Evolutionary conservation across 2,797 vertebrate genomes (phyloP).

Genomic region (Mormyrops attenuatus): DNA sequence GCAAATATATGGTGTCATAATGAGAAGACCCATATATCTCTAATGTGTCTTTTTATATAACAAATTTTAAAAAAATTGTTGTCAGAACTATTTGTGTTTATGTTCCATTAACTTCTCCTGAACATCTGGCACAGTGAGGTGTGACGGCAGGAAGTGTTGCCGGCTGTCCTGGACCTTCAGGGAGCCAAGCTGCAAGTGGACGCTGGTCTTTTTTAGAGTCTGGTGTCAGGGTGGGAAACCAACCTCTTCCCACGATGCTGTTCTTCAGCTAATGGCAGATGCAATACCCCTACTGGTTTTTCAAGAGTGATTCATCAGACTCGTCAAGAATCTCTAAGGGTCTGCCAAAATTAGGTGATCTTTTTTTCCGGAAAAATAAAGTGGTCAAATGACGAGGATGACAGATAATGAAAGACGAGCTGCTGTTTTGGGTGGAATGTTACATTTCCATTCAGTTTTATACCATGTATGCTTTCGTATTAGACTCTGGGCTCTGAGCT

Average conservation of each 20-base stretch:
- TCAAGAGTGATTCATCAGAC: conserved; percentile 17
- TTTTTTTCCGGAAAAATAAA: conserved; percentile 10
- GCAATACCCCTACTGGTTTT: not conserved
- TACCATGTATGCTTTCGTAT: not conserved
- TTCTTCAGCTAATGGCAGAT: not conserved
- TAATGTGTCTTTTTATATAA: not conserved
- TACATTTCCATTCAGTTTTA: not conserved
- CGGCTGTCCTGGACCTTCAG: conserved; percentile 17
- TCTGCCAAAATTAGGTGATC: conserved; percentile 15
- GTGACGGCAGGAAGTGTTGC: conserved; percentile 29
- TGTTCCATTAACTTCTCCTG: not conserved
- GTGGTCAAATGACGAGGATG: not conserved
- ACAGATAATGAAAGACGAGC: not conserved
- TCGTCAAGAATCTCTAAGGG: conserved; percentile 14
- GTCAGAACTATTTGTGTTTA: not conserved
- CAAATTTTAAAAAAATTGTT: not conserved
- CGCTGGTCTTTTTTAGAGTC: conserved; percentile 22
- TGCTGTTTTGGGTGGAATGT: not conserved
- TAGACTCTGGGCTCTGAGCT: not conserved
- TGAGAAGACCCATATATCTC: not conserved
- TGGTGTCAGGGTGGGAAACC: conserved; percentile 32
- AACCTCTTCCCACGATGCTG: conserved; percentile 32
- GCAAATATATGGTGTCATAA: not conserved
- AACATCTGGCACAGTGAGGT: conserved; percentile 29
- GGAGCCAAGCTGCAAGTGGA: conserved; percentile 27